Conservation (phyloP, 2,797 vertebrate species). For the Amazona finschi region DNA sequence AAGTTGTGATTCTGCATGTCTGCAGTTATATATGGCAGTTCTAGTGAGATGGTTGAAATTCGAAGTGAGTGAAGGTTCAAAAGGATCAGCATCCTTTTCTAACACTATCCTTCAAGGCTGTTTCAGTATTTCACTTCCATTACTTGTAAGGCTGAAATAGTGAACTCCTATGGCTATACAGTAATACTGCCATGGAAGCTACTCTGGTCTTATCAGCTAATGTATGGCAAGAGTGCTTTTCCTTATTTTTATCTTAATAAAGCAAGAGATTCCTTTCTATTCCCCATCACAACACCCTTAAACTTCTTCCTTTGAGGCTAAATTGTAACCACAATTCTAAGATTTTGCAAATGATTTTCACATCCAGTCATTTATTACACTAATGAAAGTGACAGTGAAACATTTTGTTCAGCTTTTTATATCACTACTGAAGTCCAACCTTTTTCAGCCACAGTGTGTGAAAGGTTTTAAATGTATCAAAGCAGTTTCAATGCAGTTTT, state of each 20-base stretch:
- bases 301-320: background rate
- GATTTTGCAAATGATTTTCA: background rate
- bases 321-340: background rate
- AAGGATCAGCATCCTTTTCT: background rate
- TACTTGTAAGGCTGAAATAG: background rate
- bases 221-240: fast-evolving
- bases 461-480: background rate
- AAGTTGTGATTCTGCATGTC: background rate
- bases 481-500: background rate
- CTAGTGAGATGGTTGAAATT: background rate
- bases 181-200: background rate
- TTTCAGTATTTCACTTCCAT: background rate
- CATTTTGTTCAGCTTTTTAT: background rate
- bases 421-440: background rate
- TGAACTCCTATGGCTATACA: background rate
- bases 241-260: background rate
- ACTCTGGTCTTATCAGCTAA: background rate
- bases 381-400: background rate
- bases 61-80: background rate
- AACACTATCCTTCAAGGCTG: background rate
- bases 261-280: background rate
- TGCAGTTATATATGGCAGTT: background rate
- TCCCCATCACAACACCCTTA: background rate
- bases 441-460: background rate
- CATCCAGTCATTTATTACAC: background rate